Percentiles rank a stretch among this genome's conserved stretches.
These are phyloP conservation scores for Delichon dasypus DNA, from an alignment of 2,797 vertebrate species.

Conservation along the genomic window DNA sequence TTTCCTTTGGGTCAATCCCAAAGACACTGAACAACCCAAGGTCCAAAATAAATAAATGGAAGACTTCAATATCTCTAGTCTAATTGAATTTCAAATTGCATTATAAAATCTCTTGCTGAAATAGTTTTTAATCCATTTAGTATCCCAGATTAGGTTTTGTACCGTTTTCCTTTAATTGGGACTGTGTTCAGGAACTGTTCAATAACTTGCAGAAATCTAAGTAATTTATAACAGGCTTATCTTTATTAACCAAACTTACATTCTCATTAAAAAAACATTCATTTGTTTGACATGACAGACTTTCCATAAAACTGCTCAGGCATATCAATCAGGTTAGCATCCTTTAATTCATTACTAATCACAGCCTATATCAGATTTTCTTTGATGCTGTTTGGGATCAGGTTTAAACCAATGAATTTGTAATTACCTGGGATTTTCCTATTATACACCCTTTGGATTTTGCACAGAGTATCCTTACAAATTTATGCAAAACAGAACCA, in stretches of 20 bases:
- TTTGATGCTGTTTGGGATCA: conserved; percentile 38
- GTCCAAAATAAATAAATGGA: conserved; percentile 42
- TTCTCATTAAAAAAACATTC: conserved; percentile 52
- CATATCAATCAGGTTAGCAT: conserved; percentile 44
- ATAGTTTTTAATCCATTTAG: conserved; percentile 65
- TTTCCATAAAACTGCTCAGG: conserved; percentile 47
- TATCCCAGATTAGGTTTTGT: conserved; percentile 39
- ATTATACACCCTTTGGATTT: neutral
- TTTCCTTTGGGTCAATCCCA: conserved; percentile 52
- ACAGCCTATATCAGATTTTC: conserved; percentile 15
- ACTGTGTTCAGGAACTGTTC: conserved; percentile 53
- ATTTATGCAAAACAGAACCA: neutral
- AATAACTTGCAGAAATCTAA: conserved; percentile 57
- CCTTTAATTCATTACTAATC: conserved; percentile 57
- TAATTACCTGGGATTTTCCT: conserved; percentile 39
- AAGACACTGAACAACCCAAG: conserved; percentile 9
- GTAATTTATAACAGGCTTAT: conserved; percentile 62
- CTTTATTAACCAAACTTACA: conserved; percentile 60
- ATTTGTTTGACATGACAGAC: conserved; percentile 52
- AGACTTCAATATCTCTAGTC: conserved; percentile 8
- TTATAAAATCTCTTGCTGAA: conserved; percentile 34
- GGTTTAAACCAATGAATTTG: conserved; percentile 13
- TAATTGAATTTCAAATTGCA: conserved; percentile 57
- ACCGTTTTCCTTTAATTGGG: conserved; percentile 43
- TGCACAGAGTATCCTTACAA: neutral